A percentile compares a stretch with the other conserved stretches of the same genome.
These are phyloP conservation scores for Hirtodrosophila cameraria DNA, from an alignment of 2,888 invertebrate genomes.

Conservation along the genomic window DNA sequence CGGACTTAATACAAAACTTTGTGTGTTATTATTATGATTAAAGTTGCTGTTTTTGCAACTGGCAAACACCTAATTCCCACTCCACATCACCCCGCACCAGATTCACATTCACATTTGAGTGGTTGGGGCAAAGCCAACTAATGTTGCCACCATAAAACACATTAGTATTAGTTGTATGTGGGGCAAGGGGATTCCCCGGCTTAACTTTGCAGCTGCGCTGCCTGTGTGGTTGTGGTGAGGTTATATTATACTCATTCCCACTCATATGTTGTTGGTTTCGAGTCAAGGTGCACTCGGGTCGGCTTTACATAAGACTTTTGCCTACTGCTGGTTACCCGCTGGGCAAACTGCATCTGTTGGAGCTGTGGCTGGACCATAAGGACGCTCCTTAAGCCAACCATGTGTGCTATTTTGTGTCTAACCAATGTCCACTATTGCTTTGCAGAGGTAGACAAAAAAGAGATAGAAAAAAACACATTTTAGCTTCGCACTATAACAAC, in stretches of 20 bases:
- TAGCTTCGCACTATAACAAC: neutral
- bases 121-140: slow-evolving; percentile 1
- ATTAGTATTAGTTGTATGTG: slow-evolving; percentile 61
- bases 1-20: slow-evolving; percentile 61
- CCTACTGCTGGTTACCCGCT: slow-evolving; percentile 5
- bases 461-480: neutral
- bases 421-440: neutral
- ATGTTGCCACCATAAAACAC: slow-evolving; percentile 41
- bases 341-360: slow-evolving; percentile 4
- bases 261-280: slow-evolving; percentile 41
- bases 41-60: slow-evolving; percentile 50
- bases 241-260: slow-evolving; percentile 18
- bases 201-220: slow-evolving; percentile 44
- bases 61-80: neutral
- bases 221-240: slow-evolving; percentile 42
- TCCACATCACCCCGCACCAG: neutral
- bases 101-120: neutral
- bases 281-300: slow-evolving; percentile 44
- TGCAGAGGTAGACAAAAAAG: neutral
- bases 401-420: slow-evolving; percentile 36
- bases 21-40: slow-evolving; percentile 74
- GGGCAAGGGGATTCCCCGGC: slow-evolving; percentile 19
- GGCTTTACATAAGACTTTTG: slow-evolving; percentile 33
- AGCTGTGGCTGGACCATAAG: slow-evolving; percentile 6
- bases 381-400: slow-evolving; percentile 34